Percentiles rank a stretch among this genome's conserved stretches.
Evolutionary conservation across 2,888 invertebrate species (phyloP).

Genomic region (Cremastobaeus sp.): DNA sequence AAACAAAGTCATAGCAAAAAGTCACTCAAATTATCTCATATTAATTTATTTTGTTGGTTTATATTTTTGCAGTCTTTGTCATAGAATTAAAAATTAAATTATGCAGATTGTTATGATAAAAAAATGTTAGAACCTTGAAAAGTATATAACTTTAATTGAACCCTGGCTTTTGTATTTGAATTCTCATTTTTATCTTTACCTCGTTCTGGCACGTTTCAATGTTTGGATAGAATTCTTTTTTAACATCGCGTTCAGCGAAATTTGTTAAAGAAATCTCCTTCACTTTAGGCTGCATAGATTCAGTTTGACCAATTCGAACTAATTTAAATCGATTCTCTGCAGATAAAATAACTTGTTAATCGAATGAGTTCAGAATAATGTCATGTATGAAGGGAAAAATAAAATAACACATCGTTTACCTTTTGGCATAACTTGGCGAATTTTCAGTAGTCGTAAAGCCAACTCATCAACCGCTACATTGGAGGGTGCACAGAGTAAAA

Average conservation of each 20-base stretch:
- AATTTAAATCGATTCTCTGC: constrained; percentile 80
- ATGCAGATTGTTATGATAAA: too few relatives aligned
- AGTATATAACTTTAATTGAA: too few relatives aligned
- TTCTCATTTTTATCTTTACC: constrained; percentile 53
- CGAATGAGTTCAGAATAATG: not conserved
- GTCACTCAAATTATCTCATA: too few relatives aligned
- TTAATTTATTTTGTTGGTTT: too few relatives aligned
- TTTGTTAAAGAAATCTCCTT: constrained; percentile 80
- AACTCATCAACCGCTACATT: constrained; percentile 92
- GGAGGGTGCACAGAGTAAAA: constrained; percentile 91
- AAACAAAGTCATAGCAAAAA: too few relatives aligned
- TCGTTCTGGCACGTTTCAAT: constrained; percentile 66
- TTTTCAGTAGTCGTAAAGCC: constrained; percentile 80
- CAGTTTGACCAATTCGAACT: constrained; percentile 84
- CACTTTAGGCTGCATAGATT: constrained; percentile 81
- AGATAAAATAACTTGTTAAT: not conserved
- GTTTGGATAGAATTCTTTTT: constrained; percentile 35
- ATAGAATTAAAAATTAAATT: too few relatives aligned
- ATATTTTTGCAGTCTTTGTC: too few relatives aligned
- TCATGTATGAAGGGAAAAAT: not conserved
- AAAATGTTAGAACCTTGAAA: too few relatives aligned
- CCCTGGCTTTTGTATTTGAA: too few relatives aligned
- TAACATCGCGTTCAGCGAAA: constrained; percentile 79
- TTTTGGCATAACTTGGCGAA: constrained; percentile 11
- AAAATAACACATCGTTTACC: constrained; percentile 2